Evolutionary conservation across 2,797 vertebrate species (phyloP), one percentile per base, ranked within the genome.

Genomic region (Gephyroberyx darwinii): DNA sequence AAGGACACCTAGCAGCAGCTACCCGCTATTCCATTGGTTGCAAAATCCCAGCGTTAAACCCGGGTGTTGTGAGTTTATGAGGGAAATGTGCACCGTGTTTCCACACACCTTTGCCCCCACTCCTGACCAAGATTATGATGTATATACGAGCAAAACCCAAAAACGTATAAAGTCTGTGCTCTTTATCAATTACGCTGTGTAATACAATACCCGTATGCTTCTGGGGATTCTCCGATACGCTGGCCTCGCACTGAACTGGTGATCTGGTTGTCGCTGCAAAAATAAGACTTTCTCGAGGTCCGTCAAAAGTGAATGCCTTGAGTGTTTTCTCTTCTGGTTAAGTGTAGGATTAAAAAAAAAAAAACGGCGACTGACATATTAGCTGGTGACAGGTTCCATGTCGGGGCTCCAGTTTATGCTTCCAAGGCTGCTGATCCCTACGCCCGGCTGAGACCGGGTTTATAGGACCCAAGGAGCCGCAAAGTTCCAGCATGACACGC

Each of bases 371-470:
- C 71, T 84, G 88, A 90, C 86, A 77, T 86, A 87, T 86, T 82
- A 89, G 87, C 87, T 86, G 80, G 82, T 89, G 89, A 91, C 88
- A 88, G 83, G 78, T 78, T 65, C 83, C 78, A 84, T 86, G 88
- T 87, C 14, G 2, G 64, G 70, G 60, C 12, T 19, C 61, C 54
- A 8, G 55, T 84, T 87, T 80, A 64, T 66, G 41, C 71, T 60
- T 76, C 75, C 82, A 80, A 60, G 54, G 64, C 69, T 65, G 72
- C 79, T 67, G 85, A 88, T 83, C 82, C 69, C 71, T 5, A 17
- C 5, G 35, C 62, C 56, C 14, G 17, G 22, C 71, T 81, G 72
- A 73, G 80, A 63, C 64, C 31, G 55, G 57, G 69, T 89, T 89
- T 81, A 82, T 48, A 33, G 70, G 78, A 86, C 83, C 80, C 69